These are phyloP conservation scores for Leucophenga maculata DNA, from an alignment of 2,888 invertebrate species.

Conservation along the genomic window DNA sequence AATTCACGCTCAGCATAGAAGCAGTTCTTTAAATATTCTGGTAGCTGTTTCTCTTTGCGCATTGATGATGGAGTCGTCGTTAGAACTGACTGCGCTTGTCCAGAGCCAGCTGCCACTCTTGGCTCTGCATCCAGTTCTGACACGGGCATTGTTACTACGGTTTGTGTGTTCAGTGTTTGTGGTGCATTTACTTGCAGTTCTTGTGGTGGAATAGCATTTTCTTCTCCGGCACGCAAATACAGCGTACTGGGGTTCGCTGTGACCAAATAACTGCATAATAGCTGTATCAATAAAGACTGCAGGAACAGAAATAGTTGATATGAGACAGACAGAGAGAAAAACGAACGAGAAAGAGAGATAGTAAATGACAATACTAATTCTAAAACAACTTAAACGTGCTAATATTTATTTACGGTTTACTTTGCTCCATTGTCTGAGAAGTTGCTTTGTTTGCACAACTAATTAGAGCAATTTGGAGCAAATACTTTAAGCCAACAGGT, in stretches of 20 bases:
- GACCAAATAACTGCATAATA: too few relatives aligned
- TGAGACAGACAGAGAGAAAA: background rate
- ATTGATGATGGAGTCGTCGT: slow-evolving; percentile 15
- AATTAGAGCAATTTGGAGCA: slow-evolving; percentile 37
- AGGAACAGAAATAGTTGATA: too few relatives aligned
- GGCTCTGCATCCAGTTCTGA: background rate
- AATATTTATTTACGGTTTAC: slow-evolving; percentile 27
- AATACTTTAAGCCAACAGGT: slow-evolving; percentile 15
- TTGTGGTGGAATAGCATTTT: background rate
- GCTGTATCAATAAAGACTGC: background rate
- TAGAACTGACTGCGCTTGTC: background rate
- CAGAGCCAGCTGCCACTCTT: background rate
- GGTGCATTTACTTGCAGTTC: background rate
- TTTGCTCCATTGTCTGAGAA: background rate
- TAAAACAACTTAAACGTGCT: slow-evolving; percentile 1
- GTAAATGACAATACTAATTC: too few relatives aligned
- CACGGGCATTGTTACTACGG: background rate
- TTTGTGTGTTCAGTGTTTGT: background rate
- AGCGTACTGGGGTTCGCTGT: background rate
- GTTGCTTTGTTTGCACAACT: slow-evolving; percentile 40
- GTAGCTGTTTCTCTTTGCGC: slow-evolving; percentile 38
- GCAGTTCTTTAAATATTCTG: slow-evolving; percentile 61
- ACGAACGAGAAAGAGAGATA: background rate
- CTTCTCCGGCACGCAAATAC: slow-evolving; percentile 31
- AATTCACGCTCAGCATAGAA: slow-evolving; percentile 68